Conservation (phyloP, 1,140 invertebrate species). For the Diabrotica virgifera region DNA sequence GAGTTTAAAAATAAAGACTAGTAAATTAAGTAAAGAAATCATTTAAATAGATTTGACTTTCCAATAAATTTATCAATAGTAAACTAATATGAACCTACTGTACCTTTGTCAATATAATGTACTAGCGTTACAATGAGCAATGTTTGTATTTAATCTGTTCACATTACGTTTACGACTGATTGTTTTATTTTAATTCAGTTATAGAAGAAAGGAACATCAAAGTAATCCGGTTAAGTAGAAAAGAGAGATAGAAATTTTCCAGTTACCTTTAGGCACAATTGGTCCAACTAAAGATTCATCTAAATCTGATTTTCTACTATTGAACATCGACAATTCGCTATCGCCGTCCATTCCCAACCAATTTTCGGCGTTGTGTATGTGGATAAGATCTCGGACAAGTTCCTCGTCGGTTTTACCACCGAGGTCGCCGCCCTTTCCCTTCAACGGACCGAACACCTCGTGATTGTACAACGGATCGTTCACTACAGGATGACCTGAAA, state of each 20-base stretch:
- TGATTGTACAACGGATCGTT: slow-evolving; percentile 97
- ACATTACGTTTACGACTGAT: no score
- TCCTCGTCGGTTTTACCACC: slow-evolving; percentile 89
- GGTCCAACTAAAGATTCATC: slow-evolving; percentile 54
- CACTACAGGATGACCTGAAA: slow-evolving; percentile 87
- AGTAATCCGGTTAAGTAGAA: no score
- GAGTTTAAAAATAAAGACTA: no score
- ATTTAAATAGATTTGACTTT: no score
- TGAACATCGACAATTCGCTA: slow-evolving; percentile 76
- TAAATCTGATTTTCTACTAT: slow-evolving; percentile 61
- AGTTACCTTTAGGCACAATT: slow-evolving; percentile 43
- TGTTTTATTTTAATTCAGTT: no score
- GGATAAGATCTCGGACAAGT: slow-evolving; percentile 83
- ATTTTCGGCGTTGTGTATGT: slow-evolving; percentile 89
- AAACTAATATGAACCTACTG: no score
- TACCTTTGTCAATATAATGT: no score
- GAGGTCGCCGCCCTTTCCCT: slow-evolving; percentile 88
- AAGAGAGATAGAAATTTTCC: background rate
- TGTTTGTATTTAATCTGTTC: no score
- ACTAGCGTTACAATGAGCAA: no score
- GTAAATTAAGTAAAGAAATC: no score
- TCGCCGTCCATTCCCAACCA: slow-evolving; percentile 90
- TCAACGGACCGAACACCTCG: slow-evolving; percentile 83
- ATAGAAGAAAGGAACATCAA: no score
- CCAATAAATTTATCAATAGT: no score